phyloP scores from a whole-genome alignment of 2,797 vertebrate species.

The Sebastes variabilis region DNA sequence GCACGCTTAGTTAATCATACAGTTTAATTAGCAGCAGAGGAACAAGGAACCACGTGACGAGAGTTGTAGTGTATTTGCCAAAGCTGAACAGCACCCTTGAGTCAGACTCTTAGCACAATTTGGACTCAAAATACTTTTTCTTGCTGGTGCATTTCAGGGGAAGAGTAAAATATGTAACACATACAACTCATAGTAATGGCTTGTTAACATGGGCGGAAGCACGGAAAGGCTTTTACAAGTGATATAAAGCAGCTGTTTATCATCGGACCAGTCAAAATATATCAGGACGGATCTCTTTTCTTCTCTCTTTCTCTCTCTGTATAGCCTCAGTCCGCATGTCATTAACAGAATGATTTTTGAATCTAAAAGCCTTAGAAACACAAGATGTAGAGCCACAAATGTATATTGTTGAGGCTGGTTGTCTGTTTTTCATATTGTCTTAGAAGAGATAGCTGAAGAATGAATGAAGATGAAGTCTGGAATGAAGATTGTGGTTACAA shows the following conservation, averaged over 20 bases:
- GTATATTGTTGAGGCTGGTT: neutral
- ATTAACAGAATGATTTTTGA: slow-evolving; percentile 86
- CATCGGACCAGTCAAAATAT: slow-evolving; percentile 84
- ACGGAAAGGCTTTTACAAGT: slow-evolving; percentile 89
- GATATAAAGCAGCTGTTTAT: slow-evolving; percentile 89
- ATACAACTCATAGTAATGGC: slow-evolving; percentile 87
- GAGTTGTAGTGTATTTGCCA: neutral
- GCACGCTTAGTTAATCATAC: slow-evolving; percentile 42
- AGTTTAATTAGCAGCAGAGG: slow-evolving; percentile 43
- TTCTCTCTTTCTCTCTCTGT: slow-evolving; percentile 42
- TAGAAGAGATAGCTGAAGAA: neutral
- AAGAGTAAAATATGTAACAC: slow-evolving; percentile 69
- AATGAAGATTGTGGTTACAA: neutral
- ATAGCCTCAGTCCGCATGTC: slow-evolving; percentile 69
- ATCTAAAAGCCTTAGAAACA: slow-evolving; percentile 78
- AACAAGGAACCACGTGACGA: neutral
- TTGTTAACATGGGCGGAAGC: slow-evolving; percentile 88
- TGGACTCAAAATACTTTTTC: slow-evolving; percentile 10
- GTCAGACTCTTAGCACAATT: neutral
- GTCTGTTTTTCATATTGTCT: slow-evolving; percentile 6
- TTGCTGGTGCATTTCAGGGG: slow-evolving; percentile 66
- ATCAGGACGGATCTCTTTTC: slow-evolving; percentile 81
- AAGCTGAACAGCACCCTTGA: neutral
- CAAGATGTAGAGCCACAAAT: slow-evolving; percentile 8
- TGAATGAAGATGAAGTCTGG: slow-evolving; percentile 1